Evolutionary conservation across 2,113 vertebrate species (phyloP).

Genomic region (Spheniscus mendiculus): DNA sequence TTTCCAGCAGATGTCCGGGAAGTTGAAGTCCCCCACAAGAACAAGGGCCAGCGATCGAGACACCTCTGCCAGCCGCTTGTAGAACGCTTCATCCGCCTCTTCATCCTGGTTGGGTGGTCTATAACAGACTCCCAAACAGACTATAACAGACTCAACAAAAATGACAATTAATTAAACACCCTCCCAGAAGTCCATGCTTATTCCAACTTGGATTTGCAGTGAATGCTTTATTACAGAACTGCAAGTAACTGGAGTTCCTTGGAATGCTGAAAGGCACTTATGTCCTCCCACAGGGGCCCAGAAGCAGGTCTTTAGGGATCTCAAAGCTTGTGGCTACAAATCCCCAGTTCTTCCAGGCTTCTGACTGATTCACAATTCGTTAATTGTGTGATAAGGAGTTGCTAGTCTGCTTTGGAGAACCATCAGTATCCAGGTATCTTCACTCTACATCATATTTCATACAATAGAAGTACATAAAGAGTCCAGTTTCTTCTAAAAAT

Average conservation of each 20-base stretch:
- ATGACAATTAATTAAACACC: neutral
- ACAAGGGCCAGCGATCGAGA: no score
- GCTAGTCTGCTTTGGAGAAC: neutral
- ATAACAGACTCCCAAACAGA: no score
- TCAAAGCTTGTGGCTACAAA: neutral
- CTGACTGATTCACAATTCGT: neutral
- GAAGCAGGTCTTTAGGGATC: neutral
- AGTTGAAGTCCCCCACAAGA: no score
- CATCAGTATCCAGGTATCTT: neutral
- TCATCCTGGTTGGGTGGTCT: no score
- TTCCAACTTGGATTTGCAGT: neutral
- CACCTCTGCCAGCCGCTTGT: no score
- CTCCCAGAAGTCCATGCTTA: neutral
- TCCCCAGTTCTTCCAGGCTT: neutral
- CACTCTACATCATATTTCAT: rapidly evolving
- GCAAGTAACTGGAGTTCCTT: neutral
- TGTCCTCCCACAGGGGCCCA: neutral
- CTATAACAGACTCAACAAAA: no score
- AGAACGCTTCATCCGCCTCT: no score
- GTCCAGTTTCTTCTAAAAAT: neutral
- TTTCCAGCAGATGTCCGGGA: no score
- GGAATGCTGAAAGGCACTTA: neutral
- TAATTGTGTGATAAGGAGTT: neutral
- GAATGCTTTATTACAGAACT: neutral
- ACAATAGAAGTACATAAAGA: neutral